Percentiles rank a stretch among this genome's conserved stretches.
These are phyloP conservation scores for Helicoverpa assulta DNA, from an alignment of 2,888 invertebrate genomes.

Conservation along the genomic window DNA sequence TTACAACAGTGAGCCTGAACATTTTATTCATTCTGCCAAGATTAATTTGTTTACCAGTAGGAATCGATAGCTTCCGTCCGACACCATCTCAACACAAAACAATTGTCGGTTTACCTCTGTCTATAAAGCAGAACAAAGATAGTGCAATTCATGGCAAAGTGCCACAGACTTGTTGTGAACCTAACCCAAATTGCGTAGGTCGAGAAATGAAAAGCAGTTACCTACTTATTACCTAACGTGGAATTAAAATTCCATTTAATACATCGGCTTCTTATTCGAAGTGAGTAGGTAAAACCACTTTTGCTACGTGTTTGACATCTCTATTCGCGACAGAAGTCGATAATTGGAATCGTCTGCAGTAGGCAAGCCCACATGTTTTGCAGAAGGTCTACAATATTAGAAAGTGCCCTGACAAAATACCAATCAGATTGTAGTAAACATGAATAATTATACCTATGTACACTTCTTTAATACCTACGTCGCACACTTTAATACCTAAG, in stretches of 20 bases:
- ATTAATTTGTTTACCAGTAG: too few species aligned
- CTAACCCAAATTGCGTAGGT: constrained; percentile 10
- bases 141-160: constrained; percentile 9
- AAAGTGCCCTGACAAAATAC: not conserved
- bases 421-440: too few species aligned
- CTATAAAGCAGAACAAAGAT: not conserved
- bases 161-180: constrained; percentile 2
- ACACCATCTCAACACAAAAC: too few species aligned
- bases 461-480: too few species aligned
- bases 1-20: not conserved
- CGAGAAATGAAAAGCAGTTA: constrained; percentile 37
- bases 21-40: not conserved
- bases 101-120: too few species aligned
- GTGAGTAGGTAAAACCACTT: constrained; percentile 40
- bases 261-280: constrained; percentile 27
- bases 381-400: constrained; percentile 17
- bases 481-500: too few species aligned
- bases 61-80: too few species aligned
- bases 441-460: too few species aligned
- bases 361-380: not conserved
- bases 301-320: constrained; percentile 40
- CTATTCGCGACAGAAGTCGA: not conserved
- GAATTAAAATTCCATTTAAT: constrained; percentile 25
- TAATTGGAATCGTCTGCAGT: constrained; percentile 18
- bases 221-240: constrained; percentile 30